Evolutionary conservation across 2,888 invertebrate genomes (phyloP).

Genomic region (Bursaphelenchus okinawaensis): DNA sequence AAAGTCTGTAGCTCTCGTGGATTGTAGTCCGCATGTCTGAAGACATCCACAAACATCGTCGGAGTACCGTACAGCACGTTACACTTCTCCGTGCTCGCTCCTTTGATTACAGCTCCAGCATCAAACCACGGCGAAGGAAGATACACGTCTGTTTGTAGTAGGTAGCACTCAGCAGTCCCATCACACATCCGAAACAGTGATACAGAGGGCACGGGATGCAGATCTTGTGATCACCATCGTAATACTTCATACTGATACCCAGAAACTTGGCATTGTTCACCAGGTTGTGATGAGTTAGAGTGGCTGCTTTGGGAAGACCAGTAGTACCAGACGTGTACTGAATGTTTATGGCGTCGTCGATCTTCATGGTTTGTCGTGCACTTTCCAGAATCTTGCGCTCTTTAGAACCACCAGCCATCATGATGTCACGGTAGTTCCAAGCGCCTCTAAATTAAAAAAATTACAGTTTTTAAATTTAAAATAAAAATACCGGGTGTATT

Average conservation of each 20-base stretch:
- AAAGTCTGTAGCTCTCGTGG: background rate
- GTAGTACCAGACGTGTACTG: slow-evolving; percentile 67
- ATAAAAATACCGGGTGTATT: too few species aligned
- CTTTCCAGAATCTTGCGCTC: slow-evolving; percentile 7
- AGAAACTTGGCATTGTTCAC: slow-evolving; percentile 72
- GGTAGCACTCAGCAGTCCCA: slow-evolving; percentile 59
- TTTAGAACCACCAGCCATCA: background rate
- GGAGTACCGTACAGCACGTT: slow-evolving; percentile 61
- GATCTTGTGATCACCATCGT: slow-evolving; percentile 30
- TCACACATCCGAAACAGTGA: slow-evolving; percentile 73
- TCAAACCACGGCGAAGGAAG: slow-evolving; percentile 58
- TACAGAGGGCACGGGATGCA: slow-evolving; percentile 50
- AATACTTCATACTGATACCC: slow-evolving; percentile 62
- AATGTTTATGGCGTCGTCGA: slow-evolving; percentile 69
- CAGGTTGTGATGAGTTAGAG: slow-evolving; percentile 66
- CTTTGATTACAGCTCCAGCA: slow-evolving; percentile 65
- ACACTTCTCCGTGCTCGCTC: slow-evolving; percentile 65
- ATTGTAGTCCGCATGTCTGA: slow-evolving; percentile 50
- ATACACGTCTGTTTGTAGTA: slow-evolving; percentile 42
- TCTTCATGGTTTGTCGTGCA: background rate
- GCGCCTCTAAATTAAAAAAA: too few species aligned
- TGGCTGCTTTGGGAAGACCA: slow-evolving; percentile 70
- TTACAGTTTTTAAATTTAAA: too few species aligned
- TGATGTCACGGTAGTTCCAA: background rate
- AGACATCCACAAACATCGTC: slow-evolving; percentile 62